Evolutionary conservation across 2,888 invertebrate genomes (phyloP).

Genomic region (Lithophane semibrunnea): DNA sequence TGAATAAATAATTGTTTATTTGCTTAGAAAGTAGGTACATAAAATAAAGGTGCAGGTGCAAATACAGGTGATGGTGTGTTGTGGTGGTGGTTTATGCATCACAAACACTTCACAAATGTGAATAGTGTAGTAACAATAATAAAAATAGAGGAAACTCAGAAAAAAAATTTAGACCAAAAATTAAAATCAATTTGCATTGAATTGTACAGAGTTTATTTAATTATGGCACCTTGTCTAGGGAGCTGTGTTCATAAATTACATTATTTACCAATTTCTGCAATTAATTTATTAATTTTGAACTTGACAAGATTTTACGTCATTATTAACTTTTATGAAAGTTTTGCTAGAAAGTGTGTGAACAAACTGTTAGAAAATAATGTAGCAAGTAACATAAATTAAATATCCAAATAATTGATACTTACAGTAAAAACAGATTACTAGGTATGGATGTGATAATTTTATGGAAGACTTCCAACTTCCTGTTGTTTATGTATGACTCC

Average conservation of each 20-base stretch:
- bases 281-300: neutral
- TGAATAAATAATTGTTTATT: too few relatives aligned
- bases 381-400: neutral
- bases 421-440: slow-evolving; percentile 10
- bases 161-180: neutral
- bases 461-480: slow-evolving; percentile 47
- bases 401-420: slow-evolving; percentile 17
- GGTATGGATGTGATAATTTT: slow-evolving; percentile 8
- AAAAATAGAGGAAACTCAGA: neutral
- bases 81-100: neutral
- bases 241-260: neutral
- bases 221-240: neutral
- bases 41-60: too few relatives aligned
- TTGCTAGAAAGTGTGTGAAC: neutral
- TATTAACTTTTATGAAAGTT: neutral
- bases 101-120: neutral
- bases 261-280: neutral
- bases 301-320: neutral
- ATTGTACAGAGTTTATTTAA: neutral
- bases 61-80: too few relatives aligned
- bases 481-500: slow-evolving; percentile 51
- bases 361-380: neutral
- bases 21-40: too few relatives aligned
- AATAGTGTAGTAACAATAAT: neutral
- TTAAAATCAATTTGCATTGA: neutral